Evolutionary conservation across 1,140 invertebrate genomes (phyloP).

Genomic region (Drosophila leontia): DNA sequence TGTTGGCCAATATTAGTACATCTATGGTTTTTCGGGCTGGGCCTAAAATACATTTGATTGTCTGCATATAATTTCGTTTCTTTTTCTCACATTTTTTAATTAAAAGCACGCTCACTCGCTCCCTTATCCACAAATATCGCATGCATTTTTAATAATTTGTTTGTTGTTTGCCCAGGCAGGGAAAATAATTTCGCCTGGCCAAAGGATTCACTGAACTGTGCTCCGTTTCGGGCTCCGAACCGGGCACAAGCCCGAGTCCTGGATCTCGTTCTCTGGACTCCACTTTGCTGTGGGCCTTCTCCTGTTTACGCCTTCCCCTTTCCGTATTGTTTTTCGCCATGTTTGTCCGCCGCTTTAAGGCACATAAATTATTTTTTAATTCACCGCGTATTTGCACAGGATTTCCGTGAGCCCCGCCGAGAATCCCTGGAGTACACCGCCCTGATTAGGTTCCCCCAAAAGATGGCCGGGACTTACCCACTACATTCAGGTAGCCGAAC

Average conservation of each 20-base stretch:
- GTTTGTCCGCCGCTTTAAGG: slow-evolving; percentile 61
- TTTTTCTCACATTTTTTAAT: slow-evolving; percentile 59
- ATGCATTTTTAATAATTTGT: slow-evolving; percentile 82
- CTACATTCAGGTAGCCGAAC: slow-evolving; percentile 96
- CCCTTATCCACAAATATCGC: slow-evolving; percentile 53
- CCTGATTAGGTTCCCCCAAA: slow-evolving; percentile 52
- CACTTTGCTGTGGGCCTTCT: slow-evolving; percentile 16
- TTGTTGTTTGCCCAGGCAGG: slow-evolving; percentile 68
- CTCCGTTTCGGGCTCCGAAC: slow-evolving; percentile 27
- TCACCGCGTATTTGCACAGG: slow-evolving; percentile 66
- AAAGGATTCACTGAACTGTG: slow-evolving; percentile 78
- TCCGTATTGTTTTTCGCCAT: slow-evolving; percentile 14
- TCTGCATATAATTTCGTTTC: slow-evolving; percentile 41
- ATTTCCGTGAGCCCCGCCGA: slow-evolving; percentile 35
- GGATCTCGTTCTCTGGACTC: slow-evolving; percentile 32
- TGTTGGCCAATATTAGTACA: background rate
- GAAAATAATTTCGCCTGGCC: slow-evolving; percentile 70
- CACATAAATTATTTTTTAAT: slow-evolving; percentile 81
- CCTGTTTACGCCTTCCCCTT: slow-evolving; percentile 8
- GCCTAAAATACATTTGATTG: slow-evolving; percentile 24
- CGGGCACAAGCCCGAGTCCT: slow-evolving; percentile 27
- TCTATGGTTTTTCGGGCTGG: slow-evolving; percentile 5
- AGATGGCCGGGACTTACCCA: slow-evolving; percentile 89
- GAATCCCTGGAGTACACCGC: slow-evolving; percentile 7
- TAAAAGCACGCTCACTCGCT: slow-evolving; percentile 58